Base-by-base conservation (phyloP, 2,888 invertebrate species). In the Liopterus haemorrhoidalis region DNA sequence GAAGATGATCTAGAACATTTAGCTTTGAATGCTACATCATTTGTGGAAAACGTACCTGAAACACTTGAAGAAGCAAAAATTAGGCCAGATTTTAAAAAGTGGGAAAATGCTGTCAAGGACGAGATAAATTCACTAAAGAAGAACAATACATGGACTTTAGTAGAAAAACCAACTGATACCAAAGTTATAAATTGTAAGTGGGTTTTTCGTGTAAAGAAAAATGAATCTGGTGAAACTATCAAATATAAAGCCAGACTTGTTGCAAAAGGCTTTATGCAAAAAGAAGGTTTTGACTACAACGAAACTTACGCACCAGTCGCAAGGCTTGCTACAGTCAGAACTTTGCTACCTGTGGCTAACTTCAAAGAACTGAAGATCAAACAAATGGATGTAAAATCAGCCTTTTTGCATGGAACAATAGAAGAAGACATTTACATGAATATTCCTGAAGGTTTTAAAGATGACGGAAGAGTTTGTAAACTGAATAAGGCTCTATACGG, bases 371-470 rank as follows among this genome's bases (percentile, higher is more conserved):
- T 57, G 4, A 11, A 28, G 5, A 36, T 51, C 2, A 18, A 41
- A 24, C 59, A 59, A 37, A 37, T 57, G 49, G 59, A 60, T 41
- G 56, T 59, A 3, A 54, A 54, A 47, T 57, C 49, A 46, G 57
- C 57, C 5, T 61, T 59, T 50, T 37, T 59, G 12, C 54, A 58
- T 41, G 55, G 58, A 12, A 38, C 51, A 15, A 27, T 58, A n/a
- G 27, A 54, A 12, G 48, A 55, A 24, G 52, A 54, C 5, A 53
- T 62, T 9, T 61, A 56, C 36, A 60, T 62, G 60, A 45, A 50
- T 19, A 58, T 60, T 20, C 63, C 63, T 35, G 51, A 57, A 35
- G 61, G 60, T 5, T 57, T 51, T 36, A 37, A 49, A n/a, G 55
- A 58, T 40, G 55, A 51, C 16, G 52, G 52, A 3, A 36, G 35